These are phyloP conservation scores for Piscicola geometra DNA, from an alignment of 2,888 invertebrate species.

Conservation along the genomic window DNA sequence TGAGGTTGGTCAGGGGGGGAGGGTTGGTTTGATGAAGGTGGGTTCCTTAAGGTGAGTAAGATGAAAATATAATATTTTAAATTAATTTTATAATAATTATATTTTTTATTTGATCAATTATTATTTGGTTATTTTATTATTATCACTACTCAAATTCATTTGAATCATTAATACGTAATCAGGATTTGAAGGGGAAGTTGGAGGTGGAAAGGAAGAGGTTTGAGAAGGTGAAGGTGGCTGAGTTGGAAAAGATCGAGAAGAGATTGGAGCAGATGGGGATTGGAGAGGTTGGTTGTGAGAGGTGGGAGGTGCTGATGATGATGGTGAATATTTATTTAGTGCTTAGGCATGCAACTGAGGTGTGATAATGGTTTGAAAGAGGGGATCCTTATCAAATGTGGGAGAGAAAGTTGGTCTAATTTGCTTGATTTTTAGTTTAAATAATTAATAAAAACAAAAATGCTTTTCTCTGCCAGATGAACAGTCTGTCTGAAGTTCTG, in stretches of 20 bases:
- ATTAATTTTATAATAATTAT: too few species aligned
- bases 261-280: constrained; percentile 42
- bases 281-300: constrained; percentile 31
- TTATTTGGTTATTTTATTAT: neutral
- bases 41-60: neutral
- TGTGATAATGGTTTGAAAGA: too few species aligned
- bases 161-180: neutral
- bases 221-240: constrained; percentile 68
- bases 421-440: neutral
- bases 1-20: neutral
- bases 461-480: constrained; percentile 10
- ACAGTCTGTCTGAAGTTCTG: constrained; percentile 32
- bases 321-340: too few species aligned
- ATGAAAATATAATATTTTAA: too few species aligned
- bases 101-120: too few species aligned
- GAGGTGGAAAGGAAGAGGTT: constrained; percentile 71
- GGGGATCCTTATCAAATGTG: too few species aligned
- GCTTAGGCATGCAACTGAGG: too few species aligned
- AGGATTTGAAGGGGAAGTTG: constrained; percentile 60
- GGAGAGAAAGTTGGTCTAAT: too few species aligned
- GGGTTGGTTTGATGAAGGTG: neutral
- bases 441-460: neutral
- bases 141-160: neutral
- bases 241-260: constrained; percentile 58
- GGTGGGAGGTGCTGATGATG: too few species aligned